Conservation (phyloP, 2,113 vertebrate genomes). For the Malurus melanocephalus region DNA sequence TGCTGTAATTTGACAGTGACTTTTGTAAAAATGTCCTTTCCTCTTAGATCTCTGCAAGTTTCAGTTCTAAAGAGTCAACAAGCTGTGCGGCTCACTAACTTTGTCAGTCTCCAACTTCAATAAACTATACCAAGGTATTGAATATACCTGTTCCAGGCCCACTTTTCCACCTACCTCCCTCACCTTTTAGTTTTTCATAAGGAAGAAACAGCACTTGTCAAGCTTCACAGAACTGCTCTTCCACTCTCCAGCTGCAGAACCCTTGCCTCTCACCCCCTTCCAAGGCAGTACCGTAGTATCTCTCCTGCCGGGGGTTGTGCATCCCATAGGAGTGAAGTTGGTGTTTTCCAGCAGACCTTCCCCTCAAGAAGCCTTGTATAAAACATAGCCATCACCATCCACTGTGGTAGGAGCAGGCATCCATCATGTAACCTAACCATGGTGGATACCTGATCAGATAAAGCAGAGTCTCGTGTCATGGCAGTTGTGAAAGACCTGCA, state of each 20-base stretch:
- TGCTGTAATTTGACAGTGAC: slow-evolving; percentile 2
- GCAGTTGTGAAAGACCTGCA: not conserved
- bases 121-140: not conserved
- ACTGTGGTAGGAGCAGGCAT: not conserved
- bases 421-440: not conserved
- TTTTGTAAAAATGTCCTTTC: slow-evolving; percentile 12
- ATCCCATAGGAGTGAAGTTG: not conserved
- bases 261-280: not conserved
- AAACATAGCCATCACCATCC: not conserved
- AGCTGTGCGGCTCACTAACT: not conserved
- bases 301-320: not conserved
- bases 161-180: not conserved
- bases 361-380: not conserved
- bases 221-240: not conserved
- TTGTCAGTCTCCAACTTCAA: not conserved
- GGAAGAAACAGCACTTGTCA: not conserved
- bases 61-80: not conserved
- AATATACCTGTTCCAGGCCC: not conserved
- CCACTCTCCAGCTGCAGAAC: not conserved
- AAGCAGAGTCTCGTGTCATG: not conserved
- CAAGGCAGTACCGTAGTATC: not conserved
- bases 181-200: not conserved
- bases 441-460: not conserved
- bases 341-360: not conserved
- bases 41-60: not conserved